Conservation (phyloP, 37 sponge, comb jelly and placozoan genomes). For the Hexactinellida sp. region DNA sequence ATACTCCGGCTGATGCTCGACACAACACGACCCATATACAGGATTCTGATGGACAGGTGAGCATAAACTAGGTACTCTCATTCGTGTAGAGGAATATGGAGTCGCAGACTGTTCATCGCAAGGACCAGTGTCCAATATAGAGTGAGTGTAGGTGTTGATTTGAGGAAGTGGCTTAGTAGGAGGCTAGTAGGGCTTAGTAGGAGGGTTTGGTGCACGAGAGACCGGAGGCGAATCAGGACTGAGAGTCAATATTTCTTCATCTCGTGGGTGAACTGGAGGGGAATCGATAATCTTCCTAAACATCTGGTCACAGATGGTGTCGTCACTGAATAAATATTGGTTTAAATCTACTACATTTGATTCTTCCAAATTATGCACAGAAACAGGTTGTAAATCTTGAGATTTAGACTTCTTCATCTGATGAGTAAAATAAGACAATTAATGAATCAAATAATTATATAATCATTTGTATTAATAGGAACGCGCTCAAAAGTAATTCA, state of each 20-base stretch:
- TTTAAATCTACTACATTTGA: not conserved
- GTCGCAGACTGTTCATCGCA: not conserved
- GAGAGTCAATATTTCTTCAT: not conserved
- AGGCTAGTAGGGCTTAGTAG: not conserved
- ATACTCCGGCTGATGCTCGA: too few species aligned
- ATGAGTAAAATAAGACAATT: too few species aligned
- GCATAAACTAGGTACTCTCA: too few species aligned
- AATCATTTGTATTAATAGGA: too few species aligned
- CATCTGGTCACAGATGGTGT: not conserved
- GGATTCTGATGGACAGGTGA: too few species aligned
- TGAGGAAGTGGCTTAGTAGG: not conserved
- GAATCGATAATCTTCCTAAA: not conserved
- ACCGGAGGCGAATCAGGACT: not conserved
- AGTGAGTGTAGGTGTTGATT: not conserved
- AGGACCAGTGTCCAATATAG: not conserved
- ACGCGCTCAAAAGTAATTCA: too few species aligned
- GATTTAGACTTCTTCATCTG: too few species aligned
- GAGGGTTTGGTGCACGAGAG: not conserved
- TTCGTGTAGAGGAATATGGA: not conserved
- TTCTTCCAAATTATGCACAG: too few species aligned
- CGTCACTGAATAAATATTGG: not conserved
- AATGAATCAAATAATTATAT: too few species aligned
- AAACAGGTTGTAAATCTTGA: too few species aligned
- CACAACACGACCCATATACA: too few species aligned
- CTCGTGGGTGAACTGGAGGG: not conserved